These are phyloP conservation scores for Aegithalos caudatus DNA, from an alignment of 2,113 vertebrate genomes.

Conservation along the genomic window DNA sequence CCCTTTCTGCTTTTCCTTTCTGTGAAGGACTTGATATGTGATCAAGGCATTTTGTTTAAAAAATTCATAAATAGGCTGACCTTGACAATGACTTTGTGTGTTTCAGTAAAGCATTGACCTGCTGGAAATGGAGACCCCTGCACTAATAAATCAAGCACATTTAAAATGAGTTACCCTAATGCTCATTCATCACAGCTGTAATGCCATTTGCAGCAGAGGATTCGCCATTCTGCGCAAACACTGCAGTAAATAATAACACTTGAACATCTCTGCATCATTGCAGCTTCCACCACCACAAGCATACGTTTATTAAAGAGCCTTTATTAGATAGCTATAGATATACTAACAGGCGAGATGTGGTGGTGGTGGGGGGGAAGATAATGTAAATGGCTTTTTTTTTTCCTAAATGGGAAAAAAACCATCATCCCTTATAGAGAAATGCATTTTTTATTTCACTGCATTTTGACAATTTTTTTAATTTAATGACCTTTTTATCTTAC, in stretches of 20 bases:
- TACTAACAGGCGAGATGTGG: conserved; percentile 66
- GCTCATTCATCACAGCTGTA: conserved; percentile 99
- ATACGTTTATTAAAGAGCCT: conserved; percentile 95
- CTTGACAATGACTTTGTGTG: conserved; percentile 99
- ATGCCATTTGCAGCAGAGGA: conserved; percentile 97
- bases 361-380: neutral
- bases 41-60: conserved; percentile 88
- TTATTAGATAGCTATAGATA: conserved; percentile 78
- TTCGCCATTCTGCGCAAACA: conserved; percentile 92
- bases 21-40: conserved; percentile 80
- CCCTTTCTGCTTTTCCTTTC: conserved; percentile 75
- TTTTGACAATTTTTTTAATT: conserved; percentile 55
- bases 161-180: conserved; percentile 99
- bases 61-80: conserved; percentile 95
- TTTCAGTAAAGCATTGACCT: conserved; percentile 98
- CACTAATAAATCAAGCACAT: conserved; percentile 99
- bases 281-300: conserved; percentile 80
- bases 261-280: conserved; percentile 84
- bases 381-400: conserved; percentile 45
- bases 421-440: conserved; percentile 64
- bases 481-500: conserved; percentile 63
- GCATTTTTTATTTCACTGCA: conserved; percentile 48
- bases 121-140: conserved; percentile 97
- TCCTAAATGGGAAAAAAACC: conserved; percentile 44
- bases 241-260: conserved; percentile 99